phyloP scores from a whole-genome alignment of 2,113 vertebrate species.

The Blennius ocellaris region DNA sequence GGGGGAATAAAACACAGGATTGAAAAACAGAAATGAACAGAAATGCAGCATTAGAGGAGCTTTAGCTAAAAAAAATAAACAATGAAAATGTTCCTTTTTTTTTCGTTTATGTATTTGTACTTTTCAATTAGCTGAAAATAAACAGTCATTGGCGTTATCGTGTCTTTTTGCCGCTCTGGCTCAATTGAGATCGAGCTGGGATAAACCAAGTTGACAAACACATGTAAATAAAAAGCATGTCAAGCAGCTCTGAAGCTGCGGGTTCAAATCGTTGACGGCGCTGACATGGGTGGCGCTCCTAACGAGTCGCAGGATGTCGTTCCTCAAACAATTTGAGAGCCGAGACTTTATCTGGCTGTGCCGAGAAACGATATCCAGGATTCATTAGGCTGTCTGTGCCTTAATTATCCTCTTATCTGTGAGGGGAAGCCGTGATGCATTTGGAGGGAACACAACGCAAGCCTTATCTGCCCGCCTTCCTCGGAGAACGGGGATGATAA shows the following conservation, averaged over 20 bases:
- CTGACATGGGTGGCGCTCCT: conserved; percentile 5
- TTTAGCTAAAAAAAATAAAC: no score
- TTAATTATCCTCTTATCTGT: conserved; percentile 72
- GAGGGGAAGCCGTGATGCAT: conserved; percentile 53
- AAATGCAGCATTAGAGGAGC: no score
- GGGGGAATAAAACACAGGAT: conserved; percentile 11
- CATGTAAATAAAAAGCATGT: background rate
- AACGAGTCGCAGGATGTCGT: conserved; percentile 41
- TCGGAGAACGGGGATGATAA: conserved; percentile 43
- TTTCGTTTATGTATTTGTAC: no score
- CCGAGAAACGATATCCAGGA: conserved; percentile 58
- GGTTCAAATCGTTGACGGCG: background rate
- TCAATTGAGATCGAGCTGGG: no score
- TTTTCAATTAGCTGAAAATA: no score
- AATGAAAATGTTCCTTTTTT: no score
- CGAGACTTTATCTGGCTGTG: conserved; percentile 45
- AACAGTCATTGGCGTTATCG: no score
- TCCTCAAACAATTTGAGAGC: conserved; percentile 51
- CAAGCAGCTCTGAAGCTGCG: conserved; percentile 23
- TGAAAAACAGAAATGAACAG: background rate
- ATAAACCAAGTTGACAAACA: conserved; percentile 20
- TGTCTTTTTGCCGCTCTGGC: no score
- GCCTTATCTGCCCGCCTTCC: conserved; percentile 53
- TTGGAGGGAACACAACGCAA: conserved; percentile 44
- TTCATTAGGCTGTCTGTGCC: conserved; percentile 67